phyloP scores from a whole-genome alignment of 2,888 invertebrate species.

The Hedychridium roseum region DNA sequence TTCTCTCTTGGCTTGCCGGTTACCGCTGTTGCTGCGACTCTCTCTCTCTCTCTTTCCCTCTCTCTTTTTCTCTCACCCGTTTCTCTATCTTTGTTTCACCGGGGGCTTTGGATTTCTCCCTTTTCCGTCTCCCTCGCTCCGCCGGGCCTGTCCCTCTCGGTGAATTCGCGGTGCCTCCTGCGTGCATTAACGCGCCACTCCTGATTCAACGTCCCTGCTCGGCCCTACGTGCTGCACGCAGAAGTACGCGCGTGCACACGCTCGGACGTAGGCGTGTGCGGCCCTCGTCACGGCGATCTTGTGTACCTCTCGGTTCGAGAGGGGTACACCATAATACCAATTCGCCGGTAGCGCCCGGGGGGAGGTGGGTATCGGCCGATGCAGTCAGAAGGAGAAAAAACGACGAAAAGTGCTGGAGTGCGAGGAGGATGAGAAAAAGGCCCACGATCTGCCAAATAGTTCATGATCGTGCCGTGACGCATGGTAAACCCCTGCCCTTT shows the following conservation, averaged over 20 bases:
- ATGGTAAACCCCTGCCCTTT: slow-evolving; percentile 22
- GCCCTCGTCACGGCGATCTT: slow-evolving; percentile 8
- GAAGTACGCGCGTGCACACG: slow-evolving; percentile 23
- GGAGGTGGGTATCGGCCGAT: no score
- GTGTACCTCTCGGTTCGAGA: slow-evolving; percentile 17
- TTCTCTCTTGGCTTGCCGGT: not conserved
- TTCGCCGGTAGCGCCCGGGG: no score
- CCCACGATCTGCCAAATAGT: slow-evolving; percentile 39
- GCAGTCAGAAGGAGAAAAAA: slow-evolving; percentile 14
- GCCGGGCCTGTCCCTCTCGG: slow-evolving; percentile 6
- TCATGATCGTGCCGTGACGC: slow-evolving; percentile 26
- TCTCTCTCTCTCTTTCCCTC: not conserved
- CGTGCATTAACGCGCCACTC: slow-evolving; percentile 28
- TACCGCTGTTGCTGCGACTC: no score
- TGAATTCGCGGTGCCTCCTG: slow-evolving; percentile 4
- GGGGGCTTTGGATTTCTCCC: no score
- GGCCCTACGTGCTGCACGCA: slow-evolving; percentile 9
- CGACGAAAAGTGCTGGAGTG: slow-evolving; percentile 16
- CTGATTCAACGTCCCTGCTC: slow-evolving; percentile 1
- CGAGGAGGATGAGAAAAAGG: not conserved
- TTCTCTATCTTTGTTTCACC: not conserved
- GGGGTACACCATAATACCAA: slow-evolving; percentile 36
- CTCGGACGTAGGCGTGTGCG: slow-evolving; percentile 25
- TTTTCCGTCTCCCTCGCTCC: slow-evolving; percentile 3
- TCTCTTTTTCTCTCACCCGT: slow-evolving; percentile 13